These are phyloP conservation scores for Didymodactylos carnosus DNA, from an alignment of 2,888 invertebrate genomes.

Conservation along the genomic window DNA sequence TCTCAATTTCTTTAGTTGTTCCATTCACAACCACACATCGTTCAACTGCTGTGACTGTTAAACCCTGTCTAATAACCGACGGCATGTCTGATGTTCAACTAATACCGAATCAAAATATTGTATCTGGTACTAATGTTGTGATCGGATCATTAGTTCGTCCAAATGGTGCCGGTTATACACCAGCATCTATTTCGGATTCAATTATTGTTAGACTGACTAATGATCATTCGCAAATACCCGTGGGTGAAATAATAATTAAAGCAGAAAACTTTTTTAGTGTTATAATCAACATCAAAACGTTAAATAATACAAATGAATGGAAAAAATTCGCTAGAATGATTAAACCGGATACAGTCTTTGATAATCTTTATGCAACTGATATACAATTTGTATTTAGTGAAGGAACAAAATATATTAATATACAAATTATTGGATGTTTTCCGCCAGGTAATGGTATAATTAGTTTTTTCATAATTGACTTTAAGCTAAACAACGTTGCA, in stretches of 20 bases:
- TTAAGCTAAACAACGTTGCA: neutral
- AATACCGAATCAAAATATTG: neutral
- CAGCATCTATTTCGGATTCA: neutral
- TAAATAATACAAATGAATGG: neutral
- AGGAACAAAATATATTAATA: neutral
- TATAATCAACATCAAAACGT: neutral
- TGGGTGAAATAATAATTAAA: neutral
- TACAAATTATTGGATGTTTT: neutral
- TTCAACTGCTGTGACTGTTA: neutral
- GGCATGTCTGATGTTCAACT: neutral
- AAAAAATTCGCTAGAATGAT: neutral
- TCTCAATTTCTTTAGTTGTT: neutral
- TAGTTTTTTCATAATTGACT: neutral
- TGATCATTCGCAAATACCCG: neutral
- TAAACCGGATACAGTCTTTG: neutral
- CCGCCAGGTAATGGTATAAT: neutral
- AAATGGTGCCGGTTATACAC: neutral
- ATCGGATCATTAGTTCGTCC: neutral
- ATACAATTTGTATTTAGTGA: neutral
- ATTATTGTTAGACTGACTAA: neutral
- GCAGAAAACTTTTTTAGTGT: neutral
- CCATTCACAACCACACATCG: neutral
- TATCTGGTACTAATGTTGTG: neutral
- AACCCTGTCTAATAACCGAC: neutral
- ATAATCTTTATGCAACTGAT: neutral